Evolutionary conservation across 2,888 invertebrate genomes (phyloP).

Genomic region (Mycalesis mineus): DNA sequence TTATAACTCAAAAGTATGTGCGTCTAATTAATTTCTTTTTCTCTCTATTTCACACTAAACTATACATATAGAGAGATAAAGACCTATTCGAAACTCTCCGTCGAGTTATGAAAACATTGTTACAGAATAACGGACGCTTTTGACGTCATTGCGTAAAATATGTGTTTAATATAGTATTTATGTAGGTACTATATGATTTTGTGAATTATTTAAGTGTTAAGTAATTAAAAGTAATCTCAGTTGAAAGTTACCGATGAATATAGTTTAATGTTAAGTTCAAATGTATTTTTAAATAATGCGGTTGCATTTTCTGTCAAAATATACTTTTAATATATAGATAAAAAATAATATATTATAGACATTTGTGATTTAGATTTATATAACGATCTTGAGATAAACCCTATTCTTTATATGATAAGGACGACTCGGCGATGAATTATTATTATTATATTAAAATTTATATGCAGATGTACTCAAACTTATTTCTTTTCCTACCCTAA

Average conservation of each 20-base stretch:
- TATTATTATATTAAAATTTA: constrained; percentile 29
- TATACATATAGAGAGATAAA: too few relatives aligned
- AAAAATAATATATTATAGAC: constrained; percentile 27
- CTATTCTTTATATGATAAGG: constrained; percentile 26
- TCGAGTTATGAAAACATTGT: too few relatives aligned
- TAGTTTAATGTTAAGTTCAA: constrained; percentile 27
- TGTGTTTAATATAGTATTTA: not conserved
- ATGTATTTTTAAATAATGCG: constrained; percentile 18
- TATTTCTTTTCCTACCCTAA: too few relatives aligned
- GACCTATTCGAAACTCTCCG: too few relatives aligned
- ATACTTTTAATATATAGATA: constrained; percentile 22
- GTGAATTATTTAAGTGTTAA: constrained; percentile 23
- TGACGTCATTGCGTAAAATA: too few relatives aligned
- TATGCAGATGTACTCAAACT: constrained; percentile 23
- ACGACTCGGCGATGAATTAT: constrained; percentile 24
- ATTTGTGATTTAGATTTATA: constrained; percentile 35
- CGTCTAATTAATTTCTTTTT: too few relatives aligned
- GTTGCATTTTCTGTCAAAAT: constrained; percentile 30
- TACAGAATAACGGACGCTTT: too few relatives aligned
- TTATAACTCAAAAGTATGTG: too few relatives aligned
- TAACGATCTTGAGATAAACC: constrained; percentile 30
- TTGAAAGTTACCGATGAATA: constrained; percentile 33
- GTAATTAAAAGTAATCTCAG: constrained; percentile 34
- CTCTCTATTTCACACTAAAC: too few relatives aligned
- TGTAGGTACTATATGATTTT: constrained; percentile 5